Percentiles rank a stretch among this genome's conserved stretches.
phyloP scores from a whole-genome alignment of 2,113 vertebrate genomes.

The Ceyx margarethae region DNA sequence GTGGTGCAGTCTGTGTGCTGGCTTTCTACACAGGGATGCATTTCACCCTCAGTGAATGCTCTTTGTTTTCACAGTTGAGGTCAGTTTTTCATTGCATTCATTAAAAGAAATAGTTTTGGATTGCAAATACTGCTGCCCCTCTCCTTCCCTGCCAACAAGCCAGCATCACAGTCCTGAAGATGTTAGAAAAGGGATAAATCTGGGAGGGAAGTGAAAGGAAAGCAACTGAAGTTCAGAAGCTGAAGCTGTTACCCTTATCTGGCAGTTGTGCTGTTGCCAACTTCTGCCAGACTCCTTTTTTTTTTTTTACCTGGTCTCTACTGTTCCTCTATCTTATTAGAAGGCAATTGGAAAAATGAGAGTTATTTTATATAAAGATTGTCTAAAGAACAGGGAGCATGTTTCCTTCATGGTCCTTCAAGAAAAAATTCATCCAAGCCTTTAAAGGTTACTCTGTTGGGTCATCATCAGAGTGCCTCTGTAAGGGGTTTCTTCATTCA shows the following conservation, averaged over 20 bases:
- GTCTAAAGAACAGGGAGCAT: background rate
- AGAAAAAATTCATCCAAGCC: background rate
- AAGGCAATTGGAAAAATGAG: background rate
- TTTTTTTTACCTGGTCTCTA: background rate
- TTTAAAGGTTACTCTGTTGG: constrained; percentile 24
- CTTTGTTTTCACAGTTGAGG: constrained; percentile 59
- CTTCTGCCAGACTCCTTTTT: background rate
- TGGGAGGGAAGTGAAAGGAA: background rate
- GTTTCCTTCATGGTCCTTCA: background rate
- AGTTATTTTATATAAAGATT: background rate
- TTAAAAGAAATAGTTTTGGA: constrained; percentile 46
- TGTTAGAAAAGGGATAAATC: background rate
- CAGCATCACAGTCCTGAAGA: background rate
- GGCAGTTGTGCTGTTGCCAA: background rate
- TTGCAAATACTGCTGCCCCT: background rate
- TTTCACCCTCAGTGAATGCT: constrained; percentile 58
- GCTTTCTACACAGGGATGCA: constrained; percentile 23
- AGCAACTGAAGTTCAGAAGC: background rate
- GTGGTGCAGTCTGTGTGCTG: background rate
- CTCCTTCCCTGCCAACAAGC: background rate
- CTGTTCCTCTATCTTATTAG: background rate
- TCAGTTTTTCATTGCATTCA: constrained; percentile 58
- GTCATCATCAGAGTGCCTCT: constrained; percentile 19
- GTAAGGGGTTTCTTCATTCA: background rate
- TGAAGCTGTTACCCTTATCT: background rate